Evolutionary conservation across 2,888 invertebrate species (phyloP), one percentile per base, ranked within the genome.

Genomic region (Ophioninae sp.): DNA sequence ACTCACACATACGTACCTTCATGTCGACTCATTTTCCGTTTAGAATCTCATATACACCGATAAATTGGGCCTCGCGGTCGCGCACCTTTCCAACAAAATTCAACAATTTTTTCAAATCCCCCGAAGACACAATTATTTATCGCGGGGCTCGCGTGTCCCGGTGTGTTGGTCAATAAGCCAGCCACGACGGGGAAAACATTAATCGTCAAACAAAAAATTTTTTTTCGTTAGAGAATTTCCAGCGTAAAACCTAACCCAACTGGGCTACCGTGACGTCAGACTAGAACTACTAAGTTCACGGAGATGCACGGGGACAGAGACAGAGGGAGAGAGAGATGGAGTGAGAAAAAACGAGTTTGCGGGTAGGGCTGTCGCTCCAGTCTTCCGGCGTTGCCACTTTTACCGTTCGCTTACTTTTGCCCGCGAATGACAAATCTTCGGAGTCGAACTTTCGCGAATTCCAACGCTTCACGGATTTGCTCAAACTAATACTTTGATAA

Each of bases 1-100:
- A 75, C 80, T 69, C 80, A 81, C 75, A 80, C 80, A 93, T 95
- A 95, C 93, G 96, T 97, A 96, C 98, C 98, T 96, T 97, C 97
- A 97, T 97, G 97, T 95, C 97, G 97, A 96, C 96, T 97, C 97
- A 97, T 97, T 96, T 95, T 95, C 91, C 90, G 91, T 92, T 90
- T 92, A 91, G 90, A 93, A 90, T 93, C 89, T 93, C 93, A 93
- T 93, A 92, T 91, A 93, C 93, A 90, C 88, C 91, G 88, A 92
- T 89, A 89, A 86, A 88, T 89, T 89, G 89, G 88, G 81, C 86
- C 84, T 84, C 86, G 85, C 83, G 85, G 93, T 93, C 93, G 81
- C 83, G 81, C 83, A 86, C 84, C 85, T 84, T 88, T 87, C 84
- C 75, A 73, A 75, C 65, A 39, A 75, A 65, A 75, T 81, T 76